Evolutionary conservation across 2,113 vertebrate species (phyloP).

Genomic region (Oncorhynchus masou): DNA sequence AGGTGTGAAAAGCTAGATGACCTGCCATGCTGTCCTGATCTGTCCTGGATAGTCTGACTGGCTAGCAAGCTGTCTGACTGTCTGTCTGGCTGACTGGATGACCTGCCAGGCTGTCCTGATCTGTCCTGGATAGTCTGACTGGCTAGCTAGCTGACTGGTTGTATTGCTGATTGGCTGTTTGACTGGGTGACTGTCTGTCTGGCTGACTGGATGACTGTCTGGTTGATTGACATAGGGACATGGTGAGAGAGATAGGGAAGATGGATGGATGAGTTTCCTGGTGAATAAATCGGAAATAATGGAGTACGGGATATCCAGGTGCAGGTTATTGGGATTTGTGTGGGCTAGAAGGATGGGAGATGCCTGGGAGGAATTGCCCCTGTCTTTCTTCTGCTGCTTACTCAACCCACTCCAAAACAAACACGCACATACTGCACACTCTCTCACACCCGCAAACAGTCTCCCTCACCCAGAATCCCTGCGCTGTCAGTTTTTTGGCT

Average conservation of each 20-base stretch:
- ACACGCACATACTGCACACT: not conserved
- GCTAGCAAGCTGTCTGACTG: not conserved
- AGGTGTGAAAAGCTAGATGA: not conserved
- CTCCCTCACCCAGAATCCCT: not conserved
- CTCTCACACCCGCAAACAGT: not conserved
- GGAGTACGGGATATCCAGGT: not conserved
- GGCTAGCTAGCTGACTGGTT: no score
- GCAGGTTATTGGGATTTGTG: conserved; percentile 1
- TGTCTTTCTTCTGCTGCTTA: not conserved
- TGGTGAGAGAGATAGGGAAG: not conserved
- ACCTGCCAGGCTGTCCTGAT: no score
- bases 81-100: no score
- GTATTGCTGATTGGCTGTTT: no score
- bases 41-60: no score
- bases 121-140: no score
- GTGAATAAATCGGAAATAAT: not conserved
- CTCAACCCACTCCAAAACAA: not conserved
- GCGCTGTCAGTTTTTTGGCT: conserved; percentile 5
- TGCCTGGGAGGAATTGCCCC: not conserved
- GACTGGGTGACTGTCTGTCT: no score
- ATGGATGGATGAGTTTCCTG: not conserved
- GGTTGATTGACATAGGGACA: not conserved
- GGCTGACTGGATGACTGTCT: no score
- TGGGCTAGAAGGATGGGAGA: not conserved
- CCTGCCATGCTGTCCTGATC: no score